Percentiles rank a stretch among this genome's conserved stretches.
These are phyloP conservation scores for Holacanthus passer DNA, from an alignment of 2,113 vertebrate species.

Conservation along the genomic window DNA sequence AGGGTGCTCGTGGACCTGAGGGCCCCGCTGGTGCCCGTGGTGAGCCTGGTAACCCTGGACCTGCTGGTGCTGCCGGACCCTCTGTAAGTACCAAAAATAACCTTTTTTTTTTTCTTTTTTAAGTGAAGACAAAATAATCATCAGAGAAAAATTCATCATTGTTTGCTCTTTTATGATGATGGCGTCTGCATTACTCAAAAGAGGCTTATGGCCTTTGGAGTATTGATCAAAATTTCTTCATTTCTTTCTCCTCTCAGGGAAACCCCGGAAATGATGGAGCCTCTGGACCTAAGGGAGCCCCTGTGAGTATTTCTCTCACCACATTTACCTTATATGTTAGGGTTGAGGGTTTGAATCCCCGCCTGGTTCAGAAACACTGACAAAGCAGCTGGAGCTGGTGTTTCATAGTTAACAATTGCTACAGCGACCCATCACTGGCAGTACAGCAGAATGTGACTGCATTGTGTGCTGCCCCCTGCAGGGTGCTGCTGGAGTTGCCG, in stretches of 20 bases:
- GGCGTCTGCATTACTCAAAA: not conserved
- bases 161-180: not conserved
- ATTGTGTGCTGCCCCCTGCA: conserved; percentile 81
- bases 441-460: conserved; percentile 28
- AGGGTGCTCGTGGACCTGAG: conserved; percentile 93
- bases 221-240: not conserved
- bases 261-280: conserved; percentile 94
- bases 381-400: not conserved
- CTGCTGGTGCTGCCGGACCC: conserved; percentile 93
- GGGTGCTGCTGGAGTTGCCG: conserved; percentile 95
- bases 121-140: not conserved
- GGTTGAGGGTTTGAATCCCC: conserved; percentile 13
- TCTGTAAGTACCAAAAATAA: conserved; percentile 85
- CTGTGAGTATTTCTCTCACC: conserved; percentile 85
- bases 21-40: conserved; percentile 94
- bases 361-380: not conserved
- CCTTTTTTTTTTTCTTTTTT: too few species aligned
- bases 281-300: conserved; percentile 91
- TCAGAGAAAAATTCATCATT: not conserved
- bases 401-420: not conserved
- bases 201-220: too few species aligned
- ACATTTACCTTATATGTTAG: not conserved
- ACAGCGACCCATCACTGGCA: not conserved
- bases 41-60: conserved; percentile 94
- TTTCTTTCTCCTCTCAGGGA: conserved; percentile 84